A percentile compares a stretch with the other conserved stretches of the same genome.
These are phyloP conservation scores for Anseranas semipalmata DNA, from an alignment of 2,113 vertebrate species.

Conservation along the genomic window DNA sequence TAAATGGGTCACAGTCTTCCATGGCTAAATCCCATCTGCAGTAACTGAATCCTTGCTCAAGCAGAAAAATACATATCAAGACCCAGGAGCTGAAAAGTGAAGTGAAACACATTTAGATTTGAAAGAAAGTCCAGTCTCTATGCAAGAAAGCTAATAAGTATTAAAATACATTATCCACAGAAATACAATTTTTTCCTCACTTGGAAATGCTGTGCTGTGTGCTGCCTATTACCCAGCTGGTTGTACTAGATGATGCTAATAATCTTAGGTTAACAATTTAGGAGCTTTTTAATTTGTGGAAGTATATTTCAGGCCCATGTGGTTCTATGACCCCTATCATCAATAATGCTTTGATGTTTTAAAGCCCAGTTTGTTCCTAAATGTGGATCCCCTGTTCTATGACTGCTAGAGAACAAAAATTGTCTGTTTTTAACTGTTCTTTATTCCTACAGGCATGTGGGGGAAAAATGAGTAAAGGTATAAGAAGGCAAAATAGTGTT, in stretches of 20 bases:
- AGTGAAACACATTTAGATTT: neutral
- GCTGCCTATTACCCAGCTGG: neutral
- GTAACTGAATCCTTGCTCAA: neutral
- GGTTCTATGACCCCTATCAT: neutral
- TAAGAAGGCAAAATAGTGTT: neutral
- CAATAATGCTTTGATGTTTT: neutral
- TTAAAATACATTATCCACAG: neutral
- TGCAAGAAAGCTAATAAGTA: neutral
- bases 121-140: neutral
- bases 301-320: neutral
- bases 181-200: neutral
- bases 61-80: neutral
- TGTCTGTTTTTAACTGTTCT: neutral
- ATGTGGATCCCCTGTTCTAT: neutral
- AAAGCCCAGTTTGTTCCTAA: neutral
- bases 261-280: neutral
- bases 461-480: neutral
- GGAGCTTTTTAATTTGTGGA: neutral
- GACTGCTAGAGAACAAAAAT: neutral
- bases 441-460: neutral
- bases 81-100: neutral
- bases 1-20: neutral
- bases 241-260: neutral
- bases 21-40: neutral
- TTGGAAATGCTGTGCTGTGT: neutral